Evolutionary conservation across 2,888 invertebrate species (phyloP).

Genomic region (Syrista parreyssii): DNA sequence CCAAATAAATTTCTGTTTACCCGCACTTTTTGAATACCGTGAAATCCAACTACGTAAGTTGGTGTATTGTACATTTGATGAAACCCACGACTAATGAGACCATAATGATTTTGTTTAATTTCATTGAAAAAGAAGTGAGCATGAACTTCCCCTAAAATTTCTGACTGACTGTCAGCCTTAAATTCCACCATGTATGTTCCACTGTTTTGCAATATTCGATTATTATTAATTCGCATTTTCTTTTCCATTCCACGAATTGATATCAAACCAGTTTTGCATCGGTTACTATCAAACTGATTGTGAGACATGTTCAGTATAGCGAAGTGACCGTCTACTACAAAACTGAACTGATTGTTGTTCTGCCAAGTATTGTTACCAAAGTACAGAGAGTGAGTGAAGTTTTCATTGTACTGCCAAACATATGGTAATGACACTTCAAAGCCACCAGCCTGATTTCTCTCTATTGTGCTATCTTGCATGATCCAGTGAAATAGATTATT

Average conservation of each 20-base stretch:
- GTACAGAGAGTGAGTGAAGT: conserved; percentile 90
- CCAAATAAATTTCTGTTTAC: conserved; percentile 91
- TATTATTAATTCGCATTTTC: conserved; percentile 84
- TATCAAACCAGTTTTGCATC: conserved; percentile 83
- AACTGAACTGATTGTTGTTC: conserved; percentile 85
- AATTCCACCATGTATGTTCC: conserved; percentile 90
- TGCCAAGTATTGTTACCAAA: conserved; percentile 90
- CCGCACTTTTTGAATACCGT: conserved; percentile 93
- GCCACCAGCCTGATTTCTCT: conserved; percentile 87
- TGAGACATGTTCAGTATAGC: conserved; percentile 87
- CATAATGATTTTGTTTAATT: conserved; percentile 76
- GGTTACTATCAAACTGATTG: conserved; percentile 87
- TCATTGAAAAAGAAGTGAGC: conserved; percentile 85
- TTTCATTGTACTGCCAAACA: conserved; percentile 95
- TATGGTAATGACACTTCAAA: conserved; percentile 91
- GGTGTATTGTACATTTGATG: conserved; percentile 67
- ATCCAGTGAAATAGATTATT: conserved; percentile 98
- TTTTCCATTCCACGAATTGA: conserved; percentile 96
- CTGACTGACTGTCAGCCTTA: conserved; percentile 90
- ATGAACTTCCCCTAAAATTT: conserved; percentile 86
- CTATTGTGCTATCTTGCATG: conserved; percentile 86
- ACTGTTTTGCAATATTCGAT: conserved; percentile 82
- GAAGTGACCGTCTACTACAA: conserved; percentile 93
- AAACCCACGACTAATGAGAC: conserved; percentile 53
- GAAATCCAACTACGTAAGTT: conserved; percentile 89